These are phyloP conservation scores for Burhinus oedicnemus DNA, from an alignment of 2,113 vertebrate species.

Conservation along the genomic window DNA sequence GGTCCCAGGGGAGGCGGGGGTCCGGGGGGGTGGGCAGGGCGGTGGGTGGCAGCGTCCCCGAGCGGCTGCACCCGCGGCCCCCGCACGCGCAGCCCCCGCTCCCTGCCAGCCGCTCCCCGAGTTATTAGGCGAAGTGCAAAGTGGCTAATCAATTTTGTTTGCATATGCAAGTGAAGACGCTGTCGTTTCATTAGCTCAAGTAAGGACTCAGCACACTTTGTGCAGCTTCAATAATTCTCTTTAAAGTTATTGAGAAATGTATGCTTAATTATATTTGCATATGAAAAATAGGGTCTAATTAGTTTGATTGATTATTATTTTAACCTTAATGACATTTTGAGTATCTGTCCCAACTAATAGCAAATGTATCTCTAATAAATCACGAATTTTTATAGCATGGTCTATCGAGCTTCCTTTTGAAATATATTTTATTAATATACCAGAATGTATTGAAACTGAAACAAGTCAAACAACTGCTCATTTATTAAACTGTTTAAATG, in stretches of 20 bases:
- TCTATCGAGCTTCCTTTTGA: slow-evolving; percentile 76
- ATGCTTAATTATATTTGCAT: slow-evolving; percentile 87
- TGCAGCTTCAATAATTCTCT: slow-evolving; percentile 75
- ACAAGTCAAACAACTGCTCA: slow-evolving; percentile 82
- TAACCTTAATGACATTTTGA: slow-evolving; percentile 85
- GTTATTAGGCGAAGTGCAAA: not conserved
- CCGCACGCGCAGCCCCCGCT: not conserved
- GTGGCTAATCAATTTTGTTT: slow-evolving; percentile 68
- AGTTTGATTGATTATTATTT: slow-evolving; percentile 87
- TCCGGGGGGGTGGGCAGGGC: not conserved
- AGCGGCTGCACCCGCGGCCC: no score
- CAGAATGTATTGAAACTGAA: slow-evolving; percentile 80
- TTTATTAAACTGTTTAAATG: slow-evolving; percentile 82
- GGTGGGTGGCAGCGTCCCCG: not conserved
- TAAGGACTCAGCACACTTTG: slow-evolving; percentile 44
- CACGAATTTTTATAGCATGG: slow-evolving; percentile 72
- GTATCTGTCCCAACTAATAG: slow-evolving; percentile 83
- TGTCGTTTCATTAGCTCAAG: slow-evolving; percentile 71
- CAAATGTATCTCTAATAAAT: slow-evolving; percentile 79
- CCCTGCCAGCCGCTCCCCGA: not conserved
- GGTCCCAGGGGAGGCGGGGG: accelerated
- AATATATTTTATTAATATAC: slow-evolving; percentile 81
- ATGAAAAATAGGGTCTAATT: slow-evolving; percentile 85
- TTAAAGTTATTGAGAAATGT: slow-evolving; percentile 79
- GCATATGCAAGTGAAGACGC: slow-evolving; percentile 45